phyloP scores from a whole-genome alignment of 1,140 invertebrate genomes.

The Sminthurides bifidus region DNA sequence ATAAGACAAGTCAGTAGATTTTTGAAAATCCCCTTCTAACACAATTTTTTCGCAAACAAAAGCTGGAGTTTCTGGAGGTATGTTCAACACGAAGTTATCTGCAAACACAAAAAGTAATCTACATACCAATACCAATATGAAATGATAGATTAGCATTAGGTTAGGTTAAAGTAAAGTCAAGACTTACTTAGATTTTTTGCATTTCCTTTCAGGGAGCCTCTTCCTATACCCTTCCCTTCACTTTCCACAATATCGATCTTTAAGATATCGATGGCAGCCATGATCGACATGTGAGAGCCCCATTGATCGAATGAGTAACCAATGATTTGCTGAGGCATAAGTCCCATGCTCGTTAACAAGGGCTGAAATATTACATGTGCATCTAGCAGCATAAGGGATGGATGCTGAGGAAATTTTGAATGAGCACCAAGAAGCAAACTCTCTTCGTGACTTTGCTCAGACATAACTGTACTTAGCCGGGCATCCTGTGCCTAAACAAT shows the following conservation, averaged over 20 bases:
- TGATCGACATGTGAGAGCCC: conserved; percentile 79
- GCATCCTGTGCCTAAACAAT: conserved; percentile 8
- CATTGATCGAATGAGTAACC: conserved; percentile 61
- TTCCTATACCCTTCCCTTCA: conserved; percentile 50
- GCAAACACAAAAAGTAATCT: conserved; percentile 16
- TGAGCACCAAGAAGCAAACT: conserved; percentile 35
- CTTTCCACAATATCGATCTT: conserved; percentile 88
- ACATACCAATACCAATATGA: conserved; percentile 5
- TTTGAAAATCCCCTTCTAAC: conserved; percentile 75
- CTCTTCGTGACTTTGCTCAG: conserved; percentile 33
- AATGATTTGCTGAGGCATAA: conserved; percentile 74
- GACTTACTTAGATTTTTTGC: conserved; percentile 17
- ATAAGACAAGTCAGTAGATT: conserved; percentile 79
- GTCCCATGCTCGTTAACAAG: conserved; percentile 64
- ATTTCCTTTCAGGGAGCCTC: conserved; percentile 38
- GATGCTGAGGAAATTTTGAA: conserved; percentile 48
- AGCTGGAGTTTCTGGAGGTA: conserved; percentile 65
- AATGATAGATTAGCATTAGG: not conserved
- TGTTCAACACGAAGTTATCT: conserved; percentile 41
- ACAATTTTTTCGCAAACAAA: conserved; percentile 84
- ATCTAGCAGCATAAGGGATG: conserved; percentile 65
- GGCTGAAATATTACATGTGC: conserved; percentile 88
- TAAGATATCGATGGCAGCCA: conserved; percentile 71
- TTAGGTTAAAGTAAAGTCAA: not conserved
- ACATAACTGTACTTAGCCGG: conserved; percentile 11